These are phyloP conservation scores for Muscicapa striata DNA, from an alignment of 2,797 vertebrate species.

Conservation along the genomic window DNA sequence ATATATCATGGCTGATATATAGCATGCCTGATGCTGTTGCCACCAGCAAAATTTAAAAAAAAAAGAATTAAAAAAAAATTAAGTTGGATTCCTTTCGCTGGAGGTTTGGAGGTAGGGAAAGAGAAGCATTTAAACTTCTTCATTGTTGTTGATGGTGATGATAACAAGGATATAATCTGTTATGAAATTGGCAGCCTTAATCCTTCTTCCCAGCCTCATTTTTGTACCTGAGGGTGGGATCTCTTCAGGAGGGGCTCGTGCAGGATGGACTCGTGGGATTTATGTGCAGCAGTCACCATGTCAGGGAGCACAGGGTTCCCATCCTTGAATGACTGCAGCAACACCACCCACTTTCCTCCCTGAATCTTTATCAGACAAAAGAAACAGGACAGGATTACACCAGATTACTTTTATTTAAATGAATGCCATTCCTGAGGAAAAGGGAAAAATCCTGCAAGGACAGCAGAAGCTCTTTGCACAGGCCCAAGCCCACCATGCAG, in stretches of 20 bases:
- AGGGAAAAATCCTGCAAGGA: background rate
- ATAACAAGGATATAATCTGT: background rate
- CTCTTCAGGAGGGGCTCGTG: accelerated
- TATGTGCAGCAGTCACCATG: accelerated
- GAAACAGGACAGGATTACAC: background rate
- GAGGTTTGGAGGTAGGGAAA: background rate
- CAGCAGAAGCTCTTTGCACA: conserved; percentile 13
- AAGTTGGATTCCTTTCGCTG: background rate
- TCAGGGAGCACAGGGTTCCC: background rate
- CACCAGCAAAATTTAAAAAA: background rate
- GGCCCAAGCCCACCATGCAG: background rate
- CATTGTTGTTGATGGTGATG: background rate
- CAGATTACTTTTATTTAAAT: background rate
- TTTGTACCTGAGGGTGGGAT: background rate
- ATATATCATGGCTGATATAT: conserved; percentile 9
- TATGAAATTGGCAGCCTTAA: background rate
- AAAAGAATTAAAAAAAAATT: background rate
- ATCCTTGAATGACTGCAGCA: accelerated
- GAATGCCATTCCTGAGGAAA: background rate
- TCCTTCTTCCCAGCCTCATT: background rate
- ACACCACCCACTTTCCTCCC: background rate
- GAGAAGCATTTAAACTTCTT: background rate
- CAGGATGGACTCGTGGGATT: background rate
- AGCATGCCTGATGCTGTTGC: background rate
- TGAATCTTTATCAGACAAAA: accelerated